Evolutionary conservation across 2,113 vertebrate species (phyloP), one percentile per base, ranked within the genome.

Genomic region (Python bivittatus): DNA sequence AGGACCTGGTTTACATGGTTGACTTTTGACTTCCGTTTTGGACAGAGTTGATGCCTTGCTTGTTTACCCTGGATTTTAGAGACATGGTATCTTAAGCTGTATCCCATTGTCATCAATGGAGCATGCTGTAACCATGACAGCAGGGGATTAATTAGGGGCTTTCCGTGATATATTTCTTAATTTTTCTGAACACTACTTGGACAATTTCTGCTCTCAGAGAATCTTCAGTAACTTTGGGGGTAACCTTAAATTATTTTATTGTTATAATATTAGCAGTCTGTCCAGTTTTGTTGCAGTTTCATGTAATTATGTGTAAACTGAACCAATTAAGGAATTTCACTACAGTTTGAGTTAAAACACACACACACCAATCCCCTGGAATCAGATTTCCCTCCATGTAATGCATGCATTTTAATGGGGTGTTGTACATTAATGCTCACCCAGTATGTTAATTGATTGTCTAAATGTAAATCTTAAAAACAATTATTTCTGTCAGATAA

Each of bases 301-400:
- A 1, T 97, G 89, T 95, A 91, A 60, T 33, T 53, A 90, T 68
- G 92, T 96, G 68, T 94, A 97, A 61, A 54, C 94, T 95, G 95
- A 97, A 97, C 92, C 88, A 64, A 61, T 95, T 97, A 97, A 98
- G 97, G 97, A 97, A 97, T 97, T 98, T 98, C 97, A 98, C 97
- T 98, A 97, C 97, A 97, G 96, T 97, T 97, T 96, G 92, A 95
- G 94, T 96, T 94, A 10, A 95, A 95, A 90, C 95, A 94, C 90
- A 0, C 92, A 79, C 89, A 83, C 23, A 84, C 61, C 44, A 93
- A 94, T 93, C 64, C 88, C 89, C 52, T 93, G 84, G 94, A 94
- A 94, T 94, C 84, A 29, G 56, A 94, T 93, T 96, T 96, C 95
- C 89, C 95, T 95, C 93, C 91, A 91, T 95, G 95, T 94, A 95